These are phyloP conservation scores for Falcaria lacertinaria DNA, from an alignment of 2,888 invertebrate species.

Conservation along the genomic window DNA sequence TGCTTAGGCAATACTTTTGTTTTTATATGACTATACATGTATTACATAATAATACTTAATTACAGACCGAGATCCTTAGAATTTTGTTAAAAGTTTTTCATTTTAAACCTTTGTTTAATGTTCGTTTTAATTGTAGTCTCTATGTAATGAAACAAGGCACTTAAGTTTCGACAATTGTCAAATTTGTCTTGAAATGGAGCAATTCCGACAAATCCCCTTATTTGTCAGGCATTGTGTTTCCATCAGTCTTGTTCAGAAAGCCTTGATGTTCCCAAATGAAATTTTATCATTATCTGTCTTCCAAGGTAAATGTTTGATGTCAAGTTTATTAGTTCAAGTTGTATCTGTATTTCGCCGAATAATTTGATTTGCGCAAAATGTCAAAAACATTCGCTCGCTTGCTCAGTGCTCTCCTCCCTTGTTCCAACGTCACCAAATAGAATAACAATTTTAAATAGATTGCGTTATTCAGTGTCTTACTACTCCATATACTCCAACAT, in stretches of 20 bases:
- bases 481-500: too few species aligned
- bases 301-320: not conserved
- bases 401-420: constrained; percentile 27
- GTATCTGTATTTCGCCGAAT: constrained; percentile 5
- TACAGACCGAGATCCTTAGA: too few species aligned
- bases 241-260: not conserved
- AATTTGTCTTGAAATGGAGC: not conserved
- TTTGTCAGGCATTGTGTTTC: not conserved
- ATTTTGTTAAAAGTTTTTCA: too few species aligned
- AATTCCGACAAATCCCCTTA: not conserved
- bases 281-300: not conserved
- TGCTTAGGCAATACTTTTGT: too few species aligned
- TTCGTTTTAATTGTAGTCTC: too few species aligned
- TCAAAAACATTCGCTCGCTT: constrained; percentile 30
- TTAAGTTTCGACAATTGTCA: not conserved
- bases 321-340: not conserved
- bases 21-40: too few species aligned
- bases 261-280: not conserved
- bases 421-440: constrained; percentile 20
- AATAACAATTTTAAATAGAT: not conserved
- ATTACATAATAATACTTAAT: too few species aligned
- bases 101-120: too few species aligned
- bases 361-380: constrained; percentile 42
- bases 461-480: too few species aligned
- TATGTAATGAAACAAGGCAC: too few species aligned